A percentile compares a stretch with the other conserved stretches of the same genome.
Conservation (phyloP, 35 echinoderm and acorn worm species). For the Anneissia japonica region DNA sequence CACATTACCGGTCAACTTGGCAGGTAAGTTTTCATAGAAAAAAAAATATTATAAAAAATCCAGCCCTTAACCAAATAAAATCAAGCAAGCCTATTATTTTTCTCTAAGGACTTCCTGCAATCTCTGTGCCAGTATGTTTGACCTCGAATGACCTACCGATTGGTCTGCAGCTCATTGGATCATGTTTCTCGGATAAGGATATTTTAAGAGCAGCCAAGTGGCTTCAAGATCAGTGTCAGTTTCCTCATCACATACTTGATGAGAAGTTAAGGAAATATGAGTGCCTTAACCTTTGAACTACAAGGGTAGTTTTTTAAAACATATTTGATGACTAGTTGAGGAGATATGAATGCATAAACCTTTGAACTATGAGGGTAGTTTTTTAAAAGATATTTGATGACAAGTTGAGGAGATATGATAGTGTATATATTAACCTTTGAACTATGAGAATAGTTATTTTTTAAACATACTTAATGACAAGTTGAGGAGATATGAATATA, state of each 20-base stretch:
- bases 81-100: neutral
- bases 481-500: no score
- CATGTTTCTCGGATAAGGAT: constrained; percentile 53
- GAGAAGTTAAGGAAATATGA: constrained; percentile 22
- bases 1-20: constrained; percentile 57
- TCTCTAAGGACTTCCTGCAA: constrained; percentile 69
- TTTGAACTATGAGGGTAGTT: no score
- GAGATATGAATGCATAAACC: no score
- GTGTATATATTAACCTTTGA: no score
- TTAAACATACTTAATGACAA: no score
- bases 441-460: no score
- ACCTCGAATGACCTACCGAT: constrained; percentile 72
- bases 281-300: no score
- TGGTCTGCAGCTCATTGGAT: constrained; percentile 73
- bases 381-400: no score
- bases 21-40: constrained; percentile 41
- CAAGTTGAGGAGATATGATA: no score
- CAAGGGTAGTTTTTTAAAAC: no score
- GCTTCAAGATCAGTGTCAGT: constrained; percentile 74
- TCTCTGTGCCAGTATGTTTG: constrained; percentile 46
- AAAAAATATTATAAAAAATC: neutral
- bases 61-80: neutral
- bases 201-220: constrained; percentile 79
- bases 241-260: constrained; percentile 65
- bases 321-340: no score